Evolutionary conservation across 2,888 invertebrate genomes (phyloP).

Genomic region (Cephus pygmeus): DNA sequence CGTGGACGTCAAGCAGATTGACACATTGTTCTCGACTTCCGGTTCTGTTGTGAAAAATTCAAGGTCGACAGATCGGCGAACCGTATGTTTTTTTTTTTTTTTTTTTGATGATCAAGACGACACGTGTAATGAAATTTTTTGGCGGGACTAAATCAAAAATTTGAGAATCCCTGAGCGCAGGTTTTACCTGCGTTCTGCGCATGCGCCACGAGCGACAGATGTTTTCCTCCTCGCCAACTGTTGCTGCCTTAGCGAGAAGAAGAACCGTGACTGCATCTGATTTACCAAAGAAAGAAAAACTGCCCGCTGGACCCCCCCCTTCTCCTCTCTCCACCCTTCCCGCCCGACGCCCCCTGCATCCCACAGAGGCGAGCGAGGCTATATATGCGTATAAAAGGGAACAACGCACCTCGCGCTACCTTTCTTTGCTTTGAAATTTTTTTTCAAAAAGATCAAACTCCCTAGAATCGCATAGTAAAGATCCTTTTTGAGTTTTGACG

Average conservation of each 20-base stretch:
- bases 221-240: slow-evolving; percentile 63
- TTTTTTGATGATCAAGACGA: too few relatives aligned
- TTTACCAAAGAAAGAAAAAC: slow-evolving; percentile 46
- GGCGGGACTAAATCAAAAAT: slow-evolving; percentile 21
- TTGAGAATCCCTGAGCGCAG: slow-evolving; percentile 58
- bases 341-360: not conserved
- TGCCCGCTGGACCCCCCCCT: not conserved
- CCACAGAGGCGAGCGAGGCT: not conserved
- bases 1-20: too few relatives aligned
- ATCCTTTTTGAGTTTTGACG: too few relatives aligned
- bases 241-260: slow-evolving; percentile 47
- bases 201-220: slow-evolving; percentile 59
- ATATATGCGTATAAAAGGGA: too few relatives aligned
- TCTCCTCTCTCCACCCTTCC: not conserved
- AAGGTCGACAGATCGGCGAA: too few relatives aligned
- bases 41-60: too few relatives aligned
- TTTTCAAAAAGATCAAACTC: too few relatives aligned
- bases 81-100: too few relatives aligned
- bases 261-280: slow-evolving; percentile 48
- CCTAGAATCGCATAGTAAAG: too few relatives aligned
- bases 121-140: not conserved
- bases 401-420: too few relatives aligned
- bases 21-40: too few relatives aligned
- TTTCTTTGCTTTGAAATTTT: too few relatives aligned
- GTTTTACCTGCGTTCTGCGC: slow-evolving; percentile 53